Conservation (phyloP, 2,797 vertebrate species). For the Malacoraja senta region DNA sequence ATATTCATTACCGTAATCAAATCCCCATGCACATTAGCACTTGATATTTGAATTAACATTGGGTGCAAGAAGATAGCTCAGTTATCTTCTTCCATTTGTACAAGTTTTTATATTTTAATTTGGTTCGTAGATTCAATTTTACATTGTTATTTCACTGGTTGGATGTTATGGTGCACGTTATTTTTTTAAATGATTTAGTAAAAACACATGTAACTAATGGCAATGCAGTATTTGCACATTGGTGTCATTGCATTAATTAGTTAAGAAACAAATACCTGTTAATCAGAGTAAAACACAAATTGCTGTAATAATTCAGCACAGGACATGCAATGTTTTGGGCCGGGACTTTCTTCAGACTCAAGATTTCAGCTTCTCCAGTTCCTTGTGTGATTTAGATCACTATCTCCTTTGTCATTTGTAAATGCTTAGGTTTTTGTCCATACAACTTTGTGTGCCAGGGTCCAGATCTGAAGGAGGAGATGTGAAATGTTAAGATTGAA, state of each 20-base stretch:
- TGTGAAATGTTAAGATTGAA: neutral
- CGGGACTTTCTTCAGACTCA: too few relatives aligned
- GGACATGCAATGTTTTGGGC: too few relatives aligned
- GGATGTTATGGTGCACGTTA: neutral
- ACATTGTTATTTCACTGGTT: neutral
- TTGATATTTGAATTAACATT: neutral
- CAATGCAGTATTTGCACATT: too few relatives aligned
- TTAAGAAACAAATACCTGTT: too few relatives aligned
- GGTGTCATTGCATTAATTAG: too few relatives aligned
- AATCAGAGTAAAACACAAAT: too few relatives aligned
- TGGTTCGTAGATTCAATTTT: neutral
- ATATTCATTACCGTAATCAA: too few relatives aligned
- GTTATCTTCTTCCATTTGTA: neutral
- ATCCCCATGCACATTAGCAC: neutral
- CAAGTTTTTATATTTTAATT: neutral
- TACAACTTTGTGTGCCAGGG: neutral
- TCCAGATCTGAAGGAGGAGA: neutral
- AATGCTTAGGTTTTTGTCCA: neutral
- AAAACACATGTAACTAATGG: too few relatives aligned
- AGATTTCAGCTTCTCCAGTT: too few relatives aligned
- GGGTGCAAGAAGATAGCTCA: neutral
- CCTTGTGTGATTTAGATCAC: too few relatives aligned
- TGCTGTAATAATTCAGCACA: too few relatives aligned
- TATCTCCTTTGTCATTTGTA: neutral
- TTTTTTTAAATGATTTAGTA: too few relatives aligned